Evolutionary conservation across 2,797 vertebrate genomes (phyloP), one percentile per base, ranked within the genome.

Genomic region (Sebastes miniatus): DNA sequence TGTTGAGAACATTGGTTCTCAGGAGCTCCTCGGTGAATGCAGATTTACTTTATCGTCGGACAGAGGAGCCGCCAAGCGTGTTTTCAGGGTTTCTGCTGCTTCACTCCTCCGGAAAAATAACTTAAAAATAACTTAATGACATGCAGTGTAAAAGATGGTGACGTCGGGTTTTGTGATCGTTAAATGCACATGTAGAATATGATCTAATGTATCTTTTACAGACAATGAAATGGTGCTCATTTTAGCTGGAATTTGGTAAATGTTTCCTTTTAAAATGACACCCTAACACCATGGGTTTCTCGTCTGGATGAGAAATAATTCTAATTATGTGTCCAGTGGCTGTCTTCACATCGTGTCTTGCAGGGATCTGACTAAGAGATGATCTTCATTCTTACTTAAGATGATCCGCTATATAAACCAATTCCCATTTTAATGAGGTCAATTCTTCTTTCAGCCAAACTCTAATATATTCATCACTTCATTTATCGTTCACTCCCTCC

Each of bases 1-100:
- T 88, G 87, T 81, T 83, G 83, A 92, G 83, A 89, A 85, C 83
- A 77, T 83, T 67, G 81, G 85, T 76, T 83, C 85, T 88, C 65
- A 81, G 74, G 71, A 85, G 80, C 74, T 84, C 77, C 77, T 88
- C 4, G 1, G 56, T 91, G 91, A 92, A 91, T 92, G 89, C 90
- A 87, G 84, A 87, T 90, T 72, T 72, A 14, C 70, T 64, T 64
- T 18, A 72, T 57, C 74, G 20, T 63, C 73, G 77, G 79, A 80
- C 84, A 13, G 77, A 1, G 1, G 24, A 62, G 65, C 79, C 64
- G 59, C 59, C 70, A 4, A 32, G 6, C 7, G 27, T 11, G 57
- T 43, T 34, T 43, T 43, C 1, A 1, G 39, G 39, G 39, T 43
- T 43, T 43, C 39, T 43, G 32, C 18, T 27, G 24, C 54, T 75